Conservation (phyloP, 2,888 invertebrate species). For the Drosophila imparisetae region DNA sequence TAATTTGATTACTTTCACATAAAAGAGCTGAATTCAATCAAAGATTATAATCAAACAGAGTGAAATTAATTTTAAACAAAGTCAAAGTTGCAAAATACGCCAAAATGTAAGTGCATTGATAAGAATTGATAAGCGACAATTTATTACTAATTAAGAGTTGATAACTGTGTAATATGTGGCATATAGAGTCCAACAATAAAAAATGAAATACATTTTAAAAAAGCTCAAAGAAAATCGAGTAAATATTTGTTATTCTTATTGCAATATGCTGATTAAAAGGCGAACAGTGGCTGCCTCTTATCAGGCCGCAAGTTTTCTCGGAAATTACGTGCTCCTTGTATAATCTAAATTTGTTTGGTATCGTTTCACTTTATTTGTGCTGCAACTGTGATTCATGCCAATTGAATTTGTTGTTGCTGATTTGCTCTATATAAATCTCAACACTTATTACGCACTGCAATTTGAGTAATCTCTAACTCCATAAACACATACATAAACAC, state of each 20-base stretch:
- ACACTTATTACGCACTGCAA: conserved; percentile 34
- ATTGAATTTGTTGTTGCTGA: conserved; percentile 44
- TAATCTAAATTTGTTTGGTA: not conserved
- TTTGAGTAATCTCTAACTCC: conserved; percentile 15
- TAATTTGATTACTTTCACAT: conserved; percentile 25
- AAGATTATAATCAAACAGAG: not conserved
- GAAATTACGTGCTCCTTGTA: conserved; percentile 9
- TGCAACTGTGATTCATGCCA: conserved; percentile 45
- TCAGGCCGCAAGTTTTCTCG: conserved; percentile 23
- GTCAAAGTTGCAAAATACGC: not conserved
- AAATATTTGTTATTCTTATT: conserved; percentile 19
- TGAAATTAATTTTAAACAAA: not conserved
- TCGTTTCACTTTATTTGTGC: not conserved
- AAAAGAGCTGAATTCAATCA: conserved; percentile 15
- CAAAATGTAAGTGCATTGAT: conserved; percentile 41
- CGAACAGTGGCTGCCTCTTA: conserved; percentile 21
- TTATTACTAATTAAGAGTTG: not conserved
- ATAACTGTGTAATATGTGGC: not conserved
- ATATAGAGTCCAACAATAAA: not conserved
- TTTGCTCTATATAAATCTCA: conserved; percentile 32
- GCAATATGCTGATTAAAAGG: conserved; percentile 34
- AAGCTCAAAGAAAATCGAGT: not conserved
- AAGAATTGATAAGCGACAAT: conserved; percentile 6
- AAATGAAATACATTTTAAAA: conserved; percentile 12
- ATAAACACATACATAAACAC: not conserved